phyloP scores from a whole-genome alignment of 30 jellyfish, hydroid and myxozoan genomes.

The Mastigias papua region DNA sequence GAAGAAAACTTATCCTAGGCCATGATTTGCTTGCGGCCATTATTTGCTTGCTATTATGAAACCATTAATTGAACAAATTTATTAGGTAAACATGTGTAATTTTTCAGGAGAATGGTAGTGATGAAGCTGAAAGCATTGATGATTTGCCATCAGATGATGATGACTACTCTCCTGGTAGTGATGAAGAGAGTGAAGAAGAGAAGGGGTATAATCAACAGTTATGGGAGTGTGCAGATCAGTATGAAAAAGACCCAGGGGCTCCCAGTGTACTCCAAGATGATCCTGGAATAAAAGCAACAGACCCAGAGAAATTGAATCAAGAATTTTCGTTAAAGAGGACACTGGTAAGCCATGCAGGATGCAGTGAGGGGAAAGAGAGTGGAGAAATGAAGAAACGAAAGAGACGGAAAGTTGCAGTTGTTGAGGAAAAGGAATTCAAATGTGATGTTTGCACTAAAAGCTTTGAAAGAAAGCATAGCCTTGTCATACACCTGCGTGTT shows the following conservation, averaged over 20 bases:
- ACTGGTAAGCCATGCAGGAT: neutral
- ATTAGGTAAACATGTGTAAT: neutral
- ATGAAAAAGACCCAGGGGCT: neutral
- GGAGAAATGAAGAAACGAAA: neutral
- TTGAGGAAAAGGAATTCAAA: neutral
- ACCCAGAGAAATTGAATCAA: neutral
- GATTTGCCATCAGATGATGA: neutral
- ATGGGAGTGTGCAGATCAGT: neutral
- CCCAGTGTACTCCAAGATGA: neutral
- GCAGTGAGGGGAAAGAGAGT: neutral
- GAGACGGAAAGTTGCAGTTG: neutral
- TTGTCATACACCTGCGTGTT: constrained; percentile 5
- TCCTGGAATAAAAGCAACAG: neutral
- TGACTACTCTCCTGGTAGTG: neutral
- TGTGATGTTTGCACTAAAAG: constrained; percentile 11
- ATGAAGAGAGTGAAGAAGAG: neutral
- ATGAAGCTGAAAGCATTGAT: neutral
- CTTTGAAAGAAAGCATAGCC: constrained; percentile 21
- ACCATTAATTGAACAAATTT: too few relatives aligned
- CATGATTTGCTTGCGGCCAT: too few relatives aligned
- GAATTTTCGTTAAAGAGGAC: neutral
- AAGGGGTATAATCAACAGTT: neutral
- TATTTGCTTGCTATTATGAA: too few relatives aligned
- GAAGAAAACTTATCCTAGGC: neutral
- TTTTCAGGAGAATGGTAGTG: neutral